These are phyloP conservation scores for Lamellibrachia satsuma DNA, from an alignment of 2,888 invertebrate genomes.

Conservation along the genomic window DNA sequence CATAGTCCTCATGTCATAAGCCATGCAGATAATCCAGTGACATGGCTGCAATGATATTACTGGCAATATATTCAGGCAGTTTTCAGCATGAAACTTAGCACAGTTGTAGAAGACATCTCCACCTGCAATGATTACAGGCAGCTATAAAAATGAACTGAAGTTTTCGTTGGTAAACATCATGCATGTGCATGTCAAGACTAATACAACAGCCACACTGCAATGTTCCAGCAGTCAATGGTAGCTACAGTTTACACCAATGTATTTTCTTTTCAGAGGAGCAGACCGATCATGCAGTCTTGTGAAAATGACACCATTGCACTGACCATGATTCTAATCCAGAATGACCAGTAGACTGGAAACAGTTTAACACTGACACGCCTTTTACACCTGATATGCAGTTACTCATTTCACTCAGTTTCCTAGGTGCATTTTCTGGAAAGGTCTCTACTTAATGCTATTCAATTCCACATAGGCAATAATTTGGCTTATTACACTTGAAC, in stretches of 20 bases:
- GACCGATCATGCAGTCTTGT: not conserved
- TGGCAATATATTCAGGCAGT: not conserved
- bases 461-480: not conserved
- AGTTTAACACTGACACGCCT: not conserved
- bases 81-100: not conserved
- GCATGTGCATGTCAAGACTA: not conserved
- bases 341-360: not conserved
- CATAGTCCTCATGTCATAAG: not conserved
- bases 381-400: not conserved
- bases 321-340: not conserved
- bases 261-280: not conserved
- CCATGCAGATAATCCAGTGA: not conserved
- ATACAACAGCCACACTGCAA: not conserved
- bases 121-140: not conserved
- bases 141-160: not conserved
- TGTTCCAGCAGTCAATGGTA: not conserved
- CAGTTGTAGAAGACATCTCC: not conserved
- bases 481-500: slow-evolving; percentile 10
- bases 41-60: not conserved
- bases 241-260: not conserved
- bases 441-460: slow-evolving; percentile 10
- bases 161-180: slow-evolving; percentile 12
- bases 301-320: not conserved
- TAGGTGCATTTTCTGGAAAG: not conserved
- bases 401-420: not conserved